Percentiles rank a stretch among this genome's conserved stretches.
Conservation (phyloP, 2,888 invertebrate species). For the Antheraea assamensis region DNA sequence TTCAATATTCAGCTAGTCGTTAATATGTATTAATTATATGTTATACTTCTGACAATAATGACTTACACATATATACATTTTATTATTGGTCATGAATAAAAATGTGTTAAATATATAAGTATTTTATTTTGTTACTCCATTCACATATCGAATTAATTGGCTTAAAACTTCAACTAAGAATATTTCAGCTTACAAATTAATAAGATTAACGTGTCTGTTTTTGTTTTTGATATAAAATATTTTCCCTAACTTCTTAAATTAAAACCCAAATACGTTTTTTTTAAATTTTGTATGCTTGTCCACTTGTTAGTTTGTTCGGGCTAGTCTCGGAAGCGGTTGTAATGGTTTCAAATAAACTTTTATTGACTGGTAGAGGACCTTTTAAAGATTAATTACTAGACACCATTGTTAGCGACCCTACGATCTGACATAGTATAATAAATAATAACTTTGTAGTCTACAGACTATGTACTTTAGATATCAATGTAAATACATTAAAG, state of each 20-base stretch:
- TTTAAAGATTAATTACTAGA: neutral
- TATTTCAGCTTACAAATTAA: neutral
- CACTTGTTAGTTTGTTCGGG: neutral
- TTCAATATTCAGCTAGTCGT: neutral
- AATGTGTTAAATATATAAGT: neutral
- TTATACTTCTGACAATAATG: neutral
- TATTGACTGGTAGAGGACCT: neutral
- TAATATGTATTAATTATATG: neutral
- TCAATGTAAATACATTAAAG: no score
- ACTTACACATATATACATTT: neutral
- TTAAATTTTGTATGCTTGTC: neutral
- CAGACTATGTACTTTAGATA: no score
- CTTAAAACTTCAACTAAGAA: neutral
- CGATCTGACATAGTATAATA: neutral
- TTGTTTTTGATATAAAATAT: neutral
- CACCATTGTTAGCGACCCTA: neutral
- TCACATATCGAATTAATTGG: neutral
- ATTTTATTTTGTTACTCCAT: neutral
- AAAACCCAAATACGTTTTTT: neutral
- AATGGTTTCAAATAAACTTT: neutral
- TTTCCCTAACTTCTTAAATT: no score
- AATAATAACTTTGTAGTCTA: neutral
- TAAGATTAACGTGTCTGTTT: neutral
- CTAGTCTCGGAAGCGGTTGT: neutral
- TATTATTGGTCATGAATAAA: neutral